phyloP scores from a whole-genome alignment of 2,113 vertebrate species.

The Hypocryptadius cinnamomeus region DNA sequence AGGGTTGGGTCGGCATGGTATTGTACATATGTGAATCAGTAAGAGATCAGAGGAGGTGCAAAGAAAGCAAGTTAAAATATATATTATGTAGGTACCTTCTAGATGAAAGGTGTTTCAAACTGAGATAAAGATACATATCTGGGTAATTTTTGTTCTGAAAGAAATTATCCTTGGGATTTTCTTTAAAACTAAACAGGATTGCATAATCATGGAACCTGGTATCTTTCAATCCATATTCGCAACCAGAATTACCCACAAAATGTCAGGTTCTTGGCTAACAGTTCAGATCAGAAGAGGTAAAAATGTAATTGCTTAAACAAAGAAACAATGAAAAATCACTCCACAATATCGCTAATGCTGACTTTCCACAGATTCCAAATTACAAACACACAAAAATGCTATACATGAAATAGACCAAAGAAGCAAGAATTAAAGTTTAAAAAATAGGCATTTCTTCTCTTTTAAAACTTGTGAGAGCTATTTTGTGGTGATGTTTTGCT shows the following conservation, averaged over 20 bases:
- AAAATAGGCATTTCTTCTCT: neutral
- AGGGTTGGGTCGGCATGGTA: neutral
- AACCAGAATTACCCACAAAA: neutral
- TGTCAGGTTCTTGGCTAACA: neutral
- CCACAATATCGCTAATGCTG: neutral
- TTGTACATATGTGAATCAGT: neutral
- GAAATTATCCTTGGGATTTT: neutral
- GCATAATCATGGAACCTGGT: neutral
- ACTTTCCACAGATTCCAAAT: neutral
- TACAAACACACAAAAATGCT: neutral
- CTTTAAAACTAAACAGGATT: neutral
- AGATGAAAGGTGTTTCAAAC: neutral
- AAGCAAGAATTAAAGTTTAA: neutral
- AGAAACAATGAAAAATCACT: neutral
- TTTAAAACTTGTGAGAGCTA: neutral
- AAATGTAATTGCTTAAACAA: neutral
- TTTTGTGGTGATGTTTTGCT: neutral
- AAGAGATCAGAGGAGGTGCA: neutral
- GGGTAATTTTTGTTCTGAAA: neutral
- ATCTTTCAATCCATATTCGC: neutral
- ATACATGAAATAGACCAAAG: neutral
- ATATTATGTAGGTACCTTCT: neutral
- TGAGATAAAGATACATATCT: neutral
- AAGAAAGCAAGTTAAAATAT: neutral
- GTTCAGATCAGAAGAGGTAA: neutral